Evolutionary conservation across 2,888 invertebrate genomes (phyloP), one percentile per base, ranked within the genome.

Genomic region (Xylota segnis): DNA sequence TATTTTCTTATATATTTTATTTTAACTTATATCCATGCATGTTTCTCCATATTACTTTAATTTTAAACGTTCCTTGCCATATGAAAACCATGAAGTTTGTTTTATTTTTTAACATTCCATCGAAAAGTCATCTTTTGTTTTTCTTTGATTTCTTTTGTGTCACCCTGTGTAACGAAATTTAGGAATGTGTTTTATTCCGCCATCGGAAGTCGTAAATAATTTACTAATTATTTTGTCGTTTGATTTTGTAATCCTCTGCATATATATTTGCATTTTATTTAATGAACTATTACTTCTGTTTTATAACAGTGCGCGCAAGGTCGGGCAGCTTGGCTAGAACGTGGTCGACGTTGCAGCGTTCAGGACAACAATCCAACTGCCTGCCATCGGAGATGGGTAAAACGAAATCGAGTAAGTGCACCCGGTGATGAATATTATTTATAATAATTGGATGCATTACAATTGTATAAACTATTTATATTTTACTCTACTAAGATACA

Each of bases 281-380:
- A 32, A 50, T 63, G 6, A 32, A 34, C 45, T 47, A 12, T 78
- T 18, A 74, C 12, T 78, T 76, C 65, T 75, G 12, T 68, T 77
- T 66, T 87, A 90, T n/a, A 93, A 83, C 93, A 96, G 96, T 96
- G 96, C 94, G 96, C 95, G 90, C 95, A 95, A 92, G 96, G 96
- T 90, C 95, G 96, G 91, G 96, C 96, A 92, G 96, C 96, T 92
- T 96, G 96, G 96, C 95, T 96, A 93, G 96, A 96, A 90, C 91
- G 94, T 86, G 94, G 94, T 89, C 93, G 94, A 90, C 93, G 94
- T 91, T 94, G 93, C 93, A 94, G 95, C 90, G 95, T 95, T 93
- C 95, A 95, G 91, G 95, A 95, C 90, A 92, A 91, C 89, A 92
- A 91, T 89, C 94, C 94, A 91, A 93, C 93, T 91, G 93, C 93